Conservation (phyloP, 2,113 vertebrate genomes). For the Brachyhypopomus occidentalis region DNA sequence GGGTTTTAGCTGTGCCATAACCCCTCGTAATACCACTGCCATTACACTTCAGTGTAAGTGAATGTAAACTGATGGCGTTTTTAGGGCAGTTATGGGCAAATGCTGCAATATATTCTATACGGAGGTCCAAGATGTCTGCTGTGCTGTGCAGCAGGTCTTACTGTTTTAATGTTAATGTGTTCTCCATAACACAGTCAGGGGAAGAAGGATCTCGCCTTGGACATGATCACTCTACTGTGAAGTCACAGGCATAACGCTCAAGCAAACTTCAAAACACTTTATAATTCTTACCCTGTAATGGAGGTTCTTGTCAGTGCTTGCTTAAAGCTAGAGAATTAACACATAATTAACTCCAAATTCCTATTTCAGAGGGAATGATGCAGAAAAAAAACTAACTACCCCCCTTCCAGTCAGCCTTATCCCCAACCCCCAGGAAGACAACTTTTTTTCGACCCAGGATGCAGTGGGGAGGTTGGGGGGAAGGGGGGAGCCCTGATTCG, state of each 20-base stretch:
- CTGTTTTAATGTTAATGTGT: background rate
- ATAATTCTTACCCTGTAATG: background rate
- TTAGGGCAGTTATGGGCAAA: background rate
- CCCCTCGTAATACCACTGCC: background rate
- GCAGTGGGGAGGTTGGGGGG: conserved; percentile 48
- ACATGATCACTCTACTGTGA: background rate
- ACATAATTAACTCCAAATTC: background rate
- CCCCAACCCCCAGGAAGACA: conserved; percentile 46
- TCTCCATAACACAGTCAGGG: background rate
- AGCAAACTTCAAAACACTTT: background rate
- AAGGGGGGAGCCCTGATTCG: conserved; percentile 71
- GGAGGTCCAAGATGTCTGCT: background rate
- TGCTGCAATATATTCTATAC: background rate
- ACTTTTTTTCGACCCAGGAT: conserved; percentile 56
- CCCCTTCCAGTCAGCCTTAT: conserved; percentile 36
- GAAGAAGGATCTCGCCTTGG: conserved; percentile 8
- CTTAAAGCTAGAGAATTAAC: background rate
- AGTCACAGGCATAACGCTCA: background rate
- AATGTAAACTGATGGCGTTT: conserved; percentile 1
- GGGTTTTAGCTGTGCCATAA: conserved; percentile 6
- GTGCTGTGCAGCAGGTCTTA: background rate
- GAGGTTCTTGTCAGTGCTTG: background rate
- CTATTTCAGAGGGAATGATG: conserved; percentile 27
- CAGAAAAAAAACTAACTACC: conserved; percentile 36
- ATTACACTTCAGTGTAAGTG: background rate